Percentiles rank a stretch among this genome's conserved stretches.
Evolutionary conservation across 2,113 vertebrate genomes (phyloP).

Genomic region (Brienomyrus brachyistius): DNA sequence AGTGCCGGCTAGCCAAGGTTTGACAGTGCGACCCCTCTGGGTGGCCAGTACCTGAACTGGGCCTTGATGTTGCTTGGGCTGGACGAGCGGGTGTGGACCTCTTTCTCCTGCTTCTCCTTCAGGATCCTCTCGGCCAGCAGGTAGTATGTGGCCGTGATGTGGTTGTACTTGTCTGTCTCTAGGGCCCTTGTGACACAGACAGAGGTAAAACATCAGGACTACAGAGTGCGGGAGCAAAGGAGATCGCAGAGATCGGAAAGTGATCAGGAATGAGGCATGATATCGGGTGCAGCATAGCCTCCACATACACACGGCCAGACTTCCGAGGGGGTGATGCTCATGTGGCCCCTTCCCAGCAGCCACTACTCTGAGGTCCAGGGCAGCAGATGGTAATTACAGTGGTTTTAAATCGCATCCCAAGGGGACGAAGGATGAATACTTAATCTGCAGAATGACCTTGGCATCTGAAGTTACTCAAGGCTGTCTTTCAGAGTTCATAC

Average conservation of each 20-base stretch:
- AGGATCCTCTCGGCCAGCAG: constrained; percentile 90
- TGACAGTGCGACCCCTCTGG: not conserved
- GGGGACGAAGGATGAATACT: not conserved
- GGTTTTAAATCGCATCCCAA: not conserved
- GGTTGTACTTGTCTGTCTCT: constrained; percentile 98
- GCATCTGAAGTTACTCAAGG: not conserved
- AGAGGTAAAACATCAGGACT: constrained; percentile 8
- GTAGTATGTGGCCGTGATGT: constrained; percentile 98
- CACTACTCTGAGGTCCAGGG: not conserved
- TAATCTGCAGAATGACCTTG: not conserved
- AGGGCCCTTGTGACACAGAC: constrained; percentile 66
- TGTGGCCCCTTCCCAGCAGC: not conserved
- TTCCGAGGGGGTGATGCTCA: not conserved
- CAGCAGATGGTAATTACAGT: not conserved
- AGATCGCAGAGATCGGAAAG: not conserved
- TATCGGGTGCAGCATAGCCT: not conserved
- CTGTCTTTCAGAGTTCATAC: not conserved
- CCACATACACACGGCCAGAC: not conserved
- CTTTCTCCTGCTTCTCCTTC: constrained; percentile 93
- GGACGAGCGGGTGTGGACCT: constrained; percentile 84
- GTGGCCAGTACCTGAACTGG: constrained; percentile 78
- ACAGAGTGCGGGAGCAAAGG: not conserved
- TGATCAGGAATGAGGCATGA: not conserved
- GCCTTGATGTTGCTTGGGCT: constrained; percentile 96
- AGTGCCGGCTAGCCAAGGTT: not conserved